Evolutionary conservation across 2,888 invertebrate species (phyloP), one percentile per base, ranked within the genome.

Genomic region (Dasysyrphus tricinctus): DNA sequence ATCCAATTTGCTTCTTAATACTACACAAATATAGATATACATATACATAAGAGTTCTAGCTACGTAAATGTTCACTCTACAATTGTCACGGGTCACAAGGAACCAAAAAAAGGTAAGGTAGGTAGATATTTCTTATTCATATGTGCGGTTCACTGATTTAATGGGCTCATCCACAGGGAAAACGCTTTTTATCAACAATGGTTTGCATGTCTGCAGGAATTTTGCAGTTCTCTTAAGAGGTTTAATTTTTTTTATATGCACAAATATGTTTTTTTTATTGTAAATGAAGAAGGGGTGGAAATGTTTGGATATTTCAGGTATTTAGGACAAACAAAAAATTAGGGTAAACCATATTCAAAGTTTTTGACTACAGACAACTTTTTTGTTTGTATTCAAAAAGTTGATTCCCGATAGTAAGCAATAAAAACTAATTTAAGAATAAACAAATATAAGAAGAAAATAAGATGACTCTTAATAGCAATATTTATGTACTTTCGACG

Each of bases 1-100:
- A 69, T 74, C 80, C 85, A 85, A 85, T 85, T 85, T 80, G 73
- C 57, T 74, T 73, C 75, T 63, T 59, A 70, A 72, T 75, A 79
- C 70, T 51, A 61, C 73, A 72, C 7, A 54, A 16, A 14, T 63
- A 29, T 59, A 12, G 11, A 51, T 16, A 16, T n/a, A 56, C 12
- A 34, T 57, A 32, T 44, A 24, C 16, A 34, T 3, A 34, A 32
- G 8, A 32, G n/a, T 32, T 29, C 7, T 14, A 6, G 29, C 24
- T 14, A 24, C 24, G 51, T 51, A 29, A 51, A 51, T 32, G 37
- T 63, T 44, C 16, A 56, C 47, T 34, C 34, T 7, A 51, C 37
- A 49, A 19, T 83, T 79, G 61, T 78, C 75, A 70, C 57, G 32
- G 32, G 49, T 29, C 49, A 51, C 39, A 56, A 59, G 5, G 16